These are phyloP conservation scores for Odontesthes bonariensis DNA, from an alignment of 2,113 vertebrate genomes.

Conservation along the genomic window DNA sequence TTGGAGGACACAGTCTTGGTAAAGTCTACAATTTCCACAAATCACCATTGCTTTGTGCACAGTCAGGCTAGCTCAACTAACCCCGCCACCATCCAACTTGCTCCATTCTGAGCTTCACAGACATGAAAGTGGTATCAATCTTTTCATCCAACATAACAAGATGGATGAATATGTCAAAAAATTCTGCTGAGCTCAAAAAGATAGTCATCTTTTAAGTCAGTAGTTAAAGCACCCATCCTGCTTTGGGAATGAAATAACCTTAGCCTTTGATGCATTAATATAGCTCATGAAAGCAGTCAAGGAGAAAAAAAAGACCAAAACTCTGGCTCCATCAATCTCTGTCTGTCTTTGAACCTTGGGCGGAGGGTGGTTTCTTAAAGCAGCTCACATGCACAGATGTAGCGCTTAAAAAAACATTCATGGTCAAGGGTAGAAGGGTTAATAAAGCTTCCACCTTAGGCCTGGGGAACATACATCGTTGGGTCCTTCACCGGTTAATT, in stretches of 20 bases:
- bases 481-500: slow-evolving; percentile 29
- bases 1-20: no score
- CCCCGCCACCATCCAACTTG: background rate
- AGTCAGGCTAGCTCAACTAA: background rate
- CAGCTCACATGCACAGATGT: slow-evolving; percentile 18
- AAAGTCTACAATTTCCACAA: no score
- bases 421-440: slow-evolving; percentile 25
- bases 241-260: slow-evolving; percentile 14
- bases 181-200: background rate
- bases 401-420: background rate
- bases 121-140: background rate
- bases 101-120: background rate
- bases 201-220: background rate
- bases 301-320: slow-evolving; percentile 15
- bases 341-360: slow-evolving; percentile 12
- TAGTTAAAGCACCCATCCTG: background rate
- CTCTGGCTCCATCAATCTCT: slow-evolving; percentile 28
- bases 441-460: background rate
- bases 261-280: background rate
- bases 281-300: slow-evolving; percentile 15
- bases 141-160: background rate
- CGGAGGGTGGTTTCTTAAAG: slow-evolving; percentile 14
- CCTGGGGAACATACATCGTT: slow-evolving; percentile 6
- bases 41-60: no score
- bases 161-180: background rate